Conservation (phyloP, 2,888 invertebrate species). For the Artemia sinica region DNA sequence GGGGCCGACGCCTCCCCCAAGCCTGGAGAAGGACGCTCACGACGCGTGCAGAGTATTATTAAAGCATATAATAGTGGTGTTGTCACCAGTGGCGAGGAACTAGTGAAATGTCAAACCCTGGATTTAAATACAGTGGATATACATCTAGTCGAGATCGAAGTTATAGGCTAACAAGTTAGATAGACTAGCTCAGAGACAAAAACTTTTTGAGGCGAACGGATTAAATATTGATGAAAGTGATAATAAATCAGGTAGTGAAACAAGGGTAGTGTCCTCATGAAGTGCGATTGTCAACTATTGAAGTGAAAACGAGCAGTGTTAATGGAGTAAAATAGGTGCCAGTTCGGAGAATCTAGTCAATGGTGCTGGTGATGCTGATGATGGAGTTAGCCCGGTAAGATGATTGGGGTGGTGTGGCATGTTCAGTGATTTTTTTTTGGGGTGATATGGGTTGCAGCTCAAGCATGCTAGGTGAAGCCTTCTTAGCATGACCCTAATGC, state of each 20-base stretch:
- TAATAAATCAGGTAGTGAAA: neutral
- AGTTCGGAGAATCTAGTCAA: no score
- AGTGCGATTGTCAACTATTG: no score
- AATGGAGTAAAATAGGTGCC: no score
- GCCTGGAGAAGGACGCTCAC: slow-evolving; percentile 9
- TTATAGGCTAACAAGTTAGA: slow-evolving; percentile 60
- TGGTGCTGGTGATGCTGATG: no score
- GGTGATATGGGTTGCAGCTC: no score
- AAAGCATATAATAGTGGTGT: slow-evolving; percentile 10
- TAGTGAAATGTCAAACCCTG: neutral
- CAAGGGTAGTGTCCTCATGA: no score
- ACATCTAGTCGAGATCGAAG: slow-evolving; percentile 39
- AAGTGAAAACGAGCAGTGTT: no score
- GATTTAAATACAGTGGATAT: slow-evolving; percentile 9
- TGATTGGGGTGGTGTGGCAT: no score
- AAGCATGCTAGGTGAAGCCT: no score
- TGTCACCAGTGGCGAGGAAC: neutral
- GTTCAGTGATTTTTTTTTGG: no score
- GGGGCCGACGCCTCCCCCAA: slow-evolving; percentile 9
- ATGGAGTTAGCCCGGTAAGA: no score
- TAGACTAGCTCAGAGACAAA: slow-evolving; percentile 59
- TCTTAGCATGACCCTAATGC: no score
- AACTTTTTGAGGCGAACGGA: slow-evolving; percentile 48
- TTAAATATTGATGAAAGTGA: neutral
- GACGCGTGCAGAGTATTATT: slow-evolving; percentile 10